A percentile compares a stretch with the other conserved stretches of the same genome.
phyloP scores from a whole-genome alignment of 2,113 vertebrate species.

The Perccottus glenii region DNA sequence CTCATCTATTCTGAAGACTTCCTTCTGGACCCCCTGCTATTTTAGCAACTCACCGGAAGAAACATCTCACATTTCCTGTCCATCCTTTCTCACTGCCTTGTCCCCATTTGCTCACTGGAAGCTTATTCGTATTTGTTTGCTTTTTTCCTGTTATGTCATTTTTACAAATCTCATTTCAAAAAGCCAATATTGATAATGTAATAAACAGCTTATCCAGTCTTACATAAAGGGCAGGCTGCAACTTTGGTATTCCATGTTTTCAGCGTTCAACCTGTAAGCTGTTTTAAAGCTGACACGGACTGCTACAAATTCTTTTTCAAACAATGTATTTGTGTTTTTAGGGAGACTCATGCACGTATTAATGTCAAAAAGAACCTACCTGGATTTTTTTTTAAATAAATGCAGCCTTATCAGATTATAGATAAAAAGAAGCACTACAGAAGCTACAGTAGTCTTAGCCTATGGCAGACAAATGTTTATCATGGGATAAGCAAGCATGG shows the following conservation, averaged over 20 bases:
- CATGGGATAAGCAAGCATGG: no score
- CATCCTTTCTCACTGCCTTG: no score
- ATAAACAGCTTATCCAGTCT: neutral
- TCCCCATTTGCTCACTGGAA: no score
- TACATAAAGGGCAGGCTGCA: slow-evolving; percentile 8
- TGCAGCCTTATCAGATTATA: neutral
- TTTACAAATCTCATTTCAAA: neutral
- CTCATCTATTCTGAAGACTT: no score
- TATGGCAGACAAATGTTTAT: neutral
- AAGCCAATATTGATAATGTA: slow-evolving; percentile 5
- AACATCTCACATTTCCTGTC: no score
- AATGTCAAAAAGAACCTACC: neutral
- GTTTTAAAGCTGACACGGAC: slow-evolving; percentile 8
- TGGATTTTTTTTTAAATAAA: neutral
- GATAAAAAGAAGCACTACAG: neutral
- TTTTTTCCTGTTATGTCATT: neutral
- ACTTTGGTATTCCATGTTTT: neutral
- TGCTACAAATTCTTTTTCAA: neutral
- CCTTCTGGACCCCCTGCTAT: no score
- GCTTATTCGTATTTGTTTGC: neutral
- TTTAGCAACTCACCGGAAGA: no score
- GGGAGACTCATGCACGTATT: neutral
- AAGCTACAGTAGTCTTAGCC: neutral
- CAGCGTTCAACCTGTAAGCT: neutral
- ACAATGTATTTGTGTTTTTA: neutral